A percentile compares a stretch with the other conserved stretches of the same genome.
phyloP scores from a whole-genome alignment of 2,113 vertebrate species.

The Hiodon alosoides region DNA sequence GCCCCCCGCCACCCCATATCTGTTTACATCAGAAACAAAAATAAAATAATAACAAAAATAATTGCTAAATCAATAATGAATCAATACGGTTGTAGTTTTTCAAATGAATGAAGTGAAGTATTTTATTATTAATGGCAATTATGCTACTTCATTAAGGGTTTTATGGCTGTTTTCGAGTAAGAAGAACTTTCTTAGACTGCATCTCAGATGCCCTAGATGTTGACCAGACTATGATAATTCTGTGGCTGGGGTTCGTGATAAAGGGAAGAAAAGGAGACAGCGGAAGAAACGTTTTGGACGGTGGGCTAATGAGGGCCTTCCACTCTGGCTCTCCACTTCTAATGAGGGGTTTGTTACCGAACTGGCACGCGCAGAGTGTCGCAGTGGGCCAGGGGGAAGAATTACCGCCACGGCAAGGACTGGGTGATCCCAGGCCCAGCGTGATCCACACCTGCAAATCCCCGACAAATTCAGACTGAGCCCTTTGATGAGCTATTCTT shows the following conservation, averaged over 20 bases:
- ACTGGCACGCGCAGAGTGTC: slow-evolving; percentile 42
- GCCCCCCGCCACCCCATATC: no score
- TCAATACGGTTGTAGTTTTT: not conserved
- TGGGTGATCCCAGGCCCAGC: slow-evolving; percentile 42
- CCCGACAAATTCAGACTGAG: slow-evolving; percentile 59
- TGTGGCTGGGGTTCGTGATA: slow-evolving; percentile 15
- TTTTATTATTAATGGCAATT: not conserved
- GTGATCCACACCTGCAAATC: slow-evolving; percentile 63
- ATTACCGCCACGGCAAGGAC: slow-evolving; percentile 36
- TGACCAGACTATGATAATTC: slow-evolving; percentile 3
- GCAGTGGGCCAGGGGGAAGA: slow-evolving; percentile 43
- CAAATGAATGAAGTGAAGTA: not conserved
- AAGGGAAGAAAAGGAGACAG: slow-evolving; percentile 32
- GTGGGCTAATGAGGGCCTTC: slow-evolving; percentile 61
- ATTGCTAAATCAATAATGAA: not conserved
- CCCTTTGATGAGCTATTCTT: slow-evolving; percentile 71
- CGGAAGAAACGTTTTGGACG: slow-evolving; percentile 52
- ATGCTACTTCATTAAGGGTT: not conserved
- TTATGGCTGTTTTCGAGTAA: not conserved
- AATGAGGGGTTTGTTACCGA: slow-evolving; percentile 64
- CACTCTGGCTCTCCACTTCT: slow-evolving; percentile 51
- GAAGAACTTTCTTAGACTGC: not conserved
- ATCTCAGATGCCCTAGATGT: not conserved
- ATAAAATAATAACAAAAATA: slow-evolving; percentile 4
- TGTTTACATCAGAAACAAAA: not conserved